These are phyloP conservation scores for Mythimna pallens DNA, from an alignment of 2,888 invertebrate species.

Conservation along the genomic window DNA sequence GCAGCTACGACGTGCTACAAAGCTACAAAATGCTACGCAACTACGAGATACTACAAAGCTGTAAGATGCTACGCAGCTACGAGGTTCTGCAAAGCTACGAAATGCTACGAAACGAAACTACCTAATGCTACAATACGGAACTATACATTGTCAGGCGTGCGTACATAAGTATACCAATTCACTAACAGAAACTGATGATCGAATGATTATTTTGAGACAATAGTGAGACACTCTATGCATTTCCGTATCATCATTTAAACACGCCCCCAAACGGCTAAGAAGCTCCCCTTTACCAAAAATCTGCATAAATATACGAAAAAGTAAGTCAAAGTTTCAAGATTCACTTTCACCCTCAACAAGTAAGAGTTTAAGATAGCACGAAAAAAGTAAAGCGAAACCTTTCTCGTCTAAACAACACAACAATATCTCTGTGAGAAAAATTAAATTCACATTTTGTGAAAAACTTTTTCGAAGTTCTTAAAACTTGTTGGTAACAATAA, in stretches of 20 bases:
- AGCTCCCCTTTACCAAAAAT: background rate
- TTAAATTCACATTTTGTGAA: background rate
- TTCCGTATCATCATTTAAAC: constrained; percentile 8
- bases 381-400: background rate
- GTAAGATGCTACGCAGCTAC: background rate
- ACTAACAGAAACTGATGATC: background rate
- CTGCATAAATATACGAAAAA: background rate
- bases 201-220: background rate
- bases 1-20: too few relatives aligned
- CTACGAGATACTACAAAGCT: too few relatives aligned
- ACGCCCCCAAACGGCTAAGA: background rate
- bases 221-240: background rate
- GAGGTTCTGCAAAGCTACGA: too few relatives aligned
- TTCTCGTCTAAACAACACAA: constrained; percentile 1
- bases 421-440: background rate
- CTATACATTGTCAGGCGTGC: too few relatives aligned
- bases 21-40: too few relatives aligned
- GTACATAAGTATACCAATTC: too few relatives aligned
- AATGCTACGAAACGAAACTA: background rate
- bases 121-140: background rate
- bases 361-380: background rate
- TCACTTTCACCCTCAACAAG: constrained; percentile 3
- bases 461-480: constrained; percentile 6
- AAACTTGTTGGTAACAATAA: constrained; percentile 39
- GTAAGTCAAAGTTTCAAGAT: constrained; percentile 6